phyloP scores from a whole-genome alignment of 2,113 vertebrate genomes.

The Hyla sarda region DNA sequence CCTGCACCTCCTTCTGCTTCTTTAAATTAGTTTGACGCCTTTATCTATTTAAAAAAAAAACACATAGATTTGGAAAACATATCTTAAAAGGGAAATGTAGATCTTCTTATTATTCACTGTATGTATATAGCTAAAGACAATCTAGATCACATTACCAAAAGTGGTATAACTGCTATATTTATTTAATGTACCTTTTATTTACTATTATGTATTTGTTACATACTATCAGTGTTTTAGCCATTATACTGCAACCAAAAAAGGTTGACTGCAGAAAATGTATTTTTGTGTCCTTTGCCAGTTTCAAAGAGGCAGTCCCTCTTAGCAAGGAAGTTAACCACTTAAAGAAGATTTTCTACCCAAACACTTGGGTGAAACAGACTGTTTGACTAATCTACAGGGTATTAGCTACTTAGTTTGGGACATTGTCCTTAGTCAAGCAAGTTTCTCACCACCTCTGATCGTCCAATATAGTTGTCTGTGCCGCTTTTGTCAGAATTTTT shows the following conservation, averaged over 20 bases:
- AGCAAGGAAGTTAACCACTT: neutral
- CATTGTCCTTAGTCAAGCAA: neutral
- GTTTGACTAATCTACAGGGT: neutral
- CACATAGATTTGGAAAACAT: slow-evolving; percentile 52
- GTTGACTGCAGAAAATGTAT: slow-evolving; percentile 35
- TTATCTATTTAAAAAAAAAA: slow-evolving; percentile 63
- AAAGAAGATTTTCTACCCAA: neutral
- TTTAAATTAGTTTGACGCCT: slow-evolving; percentile 71
- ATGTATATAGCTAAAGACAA: slow-evolving; percentile 63
- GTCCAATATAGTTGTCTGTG: neutral
- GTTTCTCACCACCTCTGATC: neutral
- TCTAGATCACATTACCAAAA: slow-evolving; percentile 24
- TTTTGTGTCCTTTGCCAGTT: slow-evolving; percentile 9
- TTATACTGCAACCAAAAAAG: neutral
- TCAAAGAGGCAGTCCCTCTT: neutral
- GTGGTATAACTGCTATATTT: slow-evolving; percentile 39
- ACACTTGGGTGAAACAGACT: neutral
- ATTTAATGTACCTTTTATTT: slow-evolving; percentile 49
- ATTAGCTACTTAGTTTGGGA: neutral
- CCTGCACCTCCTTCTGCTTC: slow-evolving; percentile 80
- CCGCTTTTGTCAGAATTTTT: neutral
- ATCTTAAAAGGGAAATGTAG: slow-evolving; percentile 41
- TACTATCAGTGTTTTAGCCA: slow-evolving; percentile 45
- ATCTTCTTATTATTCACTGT: neutral
- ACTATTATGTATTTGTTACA: slow-evolving; percentile 26